phyloP scores from a whole-genome alignment of 2,888 invertebrate species.

The Notodromas monacha region DNA sequence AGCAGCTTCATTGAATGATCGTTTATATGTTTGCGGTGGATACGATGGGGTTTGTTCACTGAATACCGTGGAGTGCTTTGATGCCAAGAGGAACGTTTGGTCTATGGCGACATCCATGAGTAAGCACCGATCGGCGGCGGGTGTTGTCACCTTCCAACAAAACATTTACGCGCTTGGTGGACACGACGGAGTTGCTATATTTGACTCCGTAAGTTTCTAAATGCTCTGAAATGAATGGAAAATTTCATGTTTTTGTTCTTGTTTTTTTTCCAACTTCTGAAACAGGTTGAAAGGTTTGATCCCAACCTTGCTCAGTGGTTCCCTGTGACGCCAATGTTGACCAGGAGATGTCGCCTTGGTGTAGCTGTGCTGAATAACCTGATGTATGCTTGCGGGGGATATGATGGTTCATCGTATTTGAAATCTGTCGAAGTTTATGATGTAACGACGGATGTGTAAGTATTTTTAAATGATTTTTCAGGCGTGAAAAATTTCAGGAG shows the following conservation, averaged over 20 bases:
- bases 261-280: too few relatives aligned
- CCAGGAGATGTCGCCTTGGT: conserved; percentile 44
- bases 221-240: too few relatives aligned
- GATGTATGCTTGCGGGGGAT: conserved; percentile 50
- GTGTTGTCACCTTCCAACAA: conserved; percentile 31
- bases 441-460: too few relatives aligned
- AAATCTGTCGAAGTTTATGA: conserved; percentile 48
- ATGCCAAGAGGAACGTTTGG: conserved; percentile 37
- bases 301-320: conserved; percentile 36
- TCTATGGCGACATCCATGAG: conserved; percentile 34
- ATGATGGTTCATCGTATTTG: conserved; percentile 48
- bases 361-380: conserved; percentile 46
- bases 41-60: conserved; percentile 53
- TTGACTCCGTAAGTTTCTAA: conserved; percentile 31
- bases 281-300: conserved; percentile 42
- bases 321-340: conserved; percentile 39
- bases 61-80: conserved; percentile 46
- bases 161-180: conserved; percentile 51
- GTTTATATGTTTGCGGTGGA: conserved; percentile 49
- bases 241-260: background rate
- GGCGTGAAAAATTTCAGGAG: too few relatives aligned
- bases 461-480: background rate
- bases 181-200: conserved; percentile 56
- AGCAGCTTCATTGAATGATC: conserved; percentile 36
- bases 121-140: conserved; percentile 34